Conservation (phyloP, 2,888 invertebrate species). For the Chrysina gloriosa region DNA sequence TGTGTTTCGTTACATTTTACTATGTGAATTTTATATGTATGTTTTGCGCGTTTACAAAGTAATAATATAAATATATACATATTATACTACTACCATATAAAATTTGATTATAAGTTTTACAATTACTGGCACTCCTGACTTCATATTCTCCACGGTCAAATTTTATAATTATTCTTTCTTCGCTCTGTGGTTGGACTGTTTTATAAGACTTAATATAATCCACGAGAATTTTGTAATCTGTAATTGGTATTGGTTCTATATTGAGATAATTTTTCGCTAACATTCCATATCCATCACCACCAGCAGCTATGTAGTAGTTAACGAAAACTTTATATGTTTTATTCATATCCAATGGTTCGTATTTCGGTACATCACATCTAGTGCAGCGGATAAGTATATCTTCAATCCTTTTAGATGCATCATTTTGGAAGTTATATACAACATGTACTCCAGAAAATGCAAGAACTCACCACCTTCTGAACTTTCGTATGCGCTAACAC, state of each 20-base stretch:
- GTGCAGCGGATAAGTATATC: conserved; percentile 75
- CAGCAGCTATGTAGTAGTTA: conserved; percentile 73
- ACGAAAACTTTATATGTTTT: conserved; percentile 74
- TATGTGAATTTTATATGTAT: too few relatives aligned
- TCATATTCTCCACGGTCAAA: too few relatives aligned
- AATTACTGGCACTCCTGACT: too few relatives aligned
- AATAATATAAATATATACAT: too few relatives aligned
- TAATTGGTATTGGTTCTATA: background rate
- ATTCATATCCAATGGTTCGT: conserved; percentile 67
- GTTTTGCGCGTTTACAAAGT: too few relatives aligned
- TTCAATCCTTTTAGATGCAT: conserved; percentile 73
- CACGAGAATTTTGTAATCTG: background rate
- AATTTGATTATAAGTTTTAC: too few relatives aligned
- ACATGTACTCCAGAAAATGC: conserved; percentile 85
- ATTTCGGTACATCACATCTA: conserved; percentile 72
- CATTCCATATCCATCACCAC: conserved; percentile 77
- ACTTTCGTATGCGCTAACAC: conserved; percentile 57
- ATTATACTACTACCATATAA: too few relatives aligned
- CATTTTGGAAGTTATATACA: conserved; percentile 73
- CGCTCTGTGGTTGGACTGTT: background rate
- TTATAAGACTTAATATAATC: background rate
- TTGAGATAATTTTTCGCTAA: background rate
- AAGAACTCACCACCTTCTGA: conserved; percentile 76
- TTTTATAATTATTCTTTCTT: background rate
- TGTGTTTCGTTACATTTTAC: too few relatives aligned